Evolutionary conservation across 2,113 vertebrate genomes (phyloP).

Genomic region (Erythrolamprus reginae): DNA sequence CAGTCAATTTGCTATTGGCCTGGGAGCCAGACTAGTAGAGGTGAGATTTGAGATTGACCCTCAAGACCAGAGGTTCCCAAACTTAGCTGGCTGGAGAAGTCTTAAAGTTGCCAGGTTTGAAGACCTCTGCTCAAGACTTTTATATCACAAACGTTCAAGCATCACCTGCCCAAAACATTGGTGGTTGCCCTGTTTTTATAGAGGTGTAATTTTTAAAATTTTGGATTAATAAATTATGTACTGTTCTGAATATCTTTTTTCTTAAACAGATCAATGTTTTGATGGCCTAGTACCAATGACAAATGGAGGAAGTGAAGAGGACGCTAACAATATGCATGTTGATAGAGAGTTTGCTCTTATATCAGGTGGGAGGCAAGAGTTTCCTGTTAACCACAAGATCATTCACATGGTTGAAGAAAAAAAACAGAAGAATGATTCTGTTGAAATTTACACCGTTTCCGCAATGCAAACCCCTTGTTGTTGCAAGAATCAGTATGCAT

Average conservation of each 20-base stretch:
- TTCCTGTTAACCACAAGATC: constrained; percentile 82
- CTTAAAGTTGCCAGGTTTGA: too few relatives aligned
- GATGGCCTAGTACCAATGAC: constrained; percentile 53
- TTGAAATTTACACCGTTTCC: constrained; percentile 92
- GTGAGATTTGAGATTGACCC: neutral
- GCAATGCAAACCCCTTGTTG: constrained; percentile 96
- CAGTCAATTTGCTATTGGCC: neutral
- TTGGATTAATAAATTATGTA: neutral
- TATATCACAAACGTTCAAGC: neutral
- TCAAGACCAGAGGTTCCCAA: too few relatives aligned
- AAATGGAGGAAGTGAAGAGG: constrained; percentile 68
- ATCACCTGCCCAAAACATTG: neutral
- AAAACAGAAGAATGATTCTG: constrained; percentile 74
- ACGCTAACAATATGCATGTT: constrained; percentile 79
- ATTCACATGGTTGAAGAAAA: constrained; percentile 78
- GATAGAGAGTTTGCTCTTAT: constrained; percentile 73
- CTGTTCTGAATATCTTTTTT: neutral
- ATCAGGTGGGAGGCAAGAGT: constrained; percentile 90
- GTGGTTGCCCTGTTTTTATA: neutral
- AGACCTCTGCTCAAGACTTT: neutral
- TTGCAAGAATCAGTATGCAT: constrained; percentile 92
- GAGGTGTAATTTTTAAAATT: neutral
- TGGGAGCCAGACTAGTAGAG: neutral
- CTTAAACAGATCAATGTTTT: constrained; percentile 62
- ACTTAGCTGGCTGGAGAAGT: too few relatives aligned